Percentiles rank a stretch among this genome's conserved stretches.
These are phyloP conservation scores for Hypomecis punctinalis DNA, from an alignment of 2,888 invertebrate species.

Conservation along the genomic window DNA sequence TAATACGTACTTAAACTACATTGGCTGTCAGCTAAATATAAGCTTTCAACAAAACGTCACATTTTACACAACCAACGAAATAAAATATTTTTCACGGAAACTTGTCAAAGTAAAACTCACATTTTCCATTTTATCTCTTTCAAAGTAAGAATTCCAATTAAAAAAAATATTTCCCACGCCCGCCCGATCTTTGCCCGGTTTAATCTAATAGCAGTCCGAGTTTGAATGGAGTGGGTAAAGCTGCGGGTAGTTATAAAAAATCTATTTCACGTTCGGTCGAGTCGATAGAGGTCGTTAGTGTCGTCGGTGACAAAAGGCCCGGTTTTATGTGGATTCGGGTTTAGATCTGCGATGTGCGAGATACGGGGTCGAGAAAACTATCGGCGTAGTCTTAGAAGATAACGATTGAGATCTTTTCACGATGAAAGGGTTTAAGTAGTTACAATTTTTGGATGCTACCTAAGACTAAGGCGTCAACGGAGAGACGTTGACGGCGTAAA, in stretches of 20 bases:
- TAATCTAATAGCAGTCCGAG: constrained; percentile 41
- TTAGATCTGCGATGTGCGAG: constrained; percentile 1
- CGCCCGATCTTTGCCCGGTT: constrained; percentile 31
- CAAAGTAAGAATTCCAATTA: constrained; percentile 39
- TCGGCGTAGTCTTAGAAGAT: neutral
- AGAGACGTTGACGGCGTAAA: too few species aligned
- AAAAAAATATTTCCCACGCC: constrained; percentile 38
- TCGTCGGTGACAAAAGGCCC: constrained; percentile 31
- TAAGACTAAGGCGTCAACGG: too few species aligned
- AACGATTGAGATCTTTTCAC: too few species aligned
- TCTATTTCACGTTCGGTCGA: constrained; percentile 43
- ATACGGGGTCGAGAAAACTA: neutral
- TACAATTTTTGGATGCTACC: too few species aligned
- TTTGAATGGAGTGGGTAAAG: constrained; percentile 29
- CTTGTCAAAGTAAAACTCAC: constrained; percentile 31
- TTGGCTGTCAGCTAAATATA: neutral
- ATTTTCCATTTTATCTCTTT: constrained; percentile 36
- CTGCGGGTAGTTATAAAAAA: constrained; percentile 40
- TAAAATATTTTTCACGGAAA: neutral
- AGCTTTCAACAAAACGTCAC: neutral
- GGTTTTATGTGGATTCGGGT: constrained; percentile 23
- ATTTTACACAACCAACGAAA: too few species aligned
- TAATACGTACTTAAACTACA: too few species aligned
- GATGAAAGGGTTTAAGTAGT: too few species aligned
- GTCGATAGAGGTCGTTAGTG: constrained; percentile 33